phyloP scores from a whole-genome alignment of 2,797 vertebrate genomes.

The Varecia variegata region DNA sequence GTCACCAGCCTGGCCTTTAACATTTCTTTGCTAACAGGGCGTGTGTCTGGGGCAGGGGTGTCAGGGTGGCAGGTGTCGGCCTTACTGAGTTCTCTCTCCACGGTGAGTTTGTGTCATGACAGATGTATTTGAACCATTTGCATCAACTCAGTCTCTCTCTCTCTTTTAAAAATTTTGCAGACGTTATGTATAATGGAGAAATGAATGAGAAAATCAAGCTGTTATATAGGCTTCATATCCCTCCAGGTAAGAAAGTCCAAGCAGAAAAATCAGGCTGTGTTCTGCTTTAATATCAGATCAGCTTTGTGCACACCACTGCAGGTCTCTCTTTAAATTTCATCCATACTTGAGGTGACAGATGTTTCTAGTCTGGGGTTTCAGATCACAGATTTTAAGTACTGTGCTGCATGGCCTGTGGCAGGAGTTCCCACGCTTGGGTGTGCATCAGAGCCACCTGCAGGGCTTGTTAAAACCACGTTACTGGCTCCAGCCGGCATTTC shows the following conservation, averaged over 20 bases:
- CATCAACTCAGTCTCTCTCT: background rate
- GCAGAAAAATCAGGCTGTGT: background rate
- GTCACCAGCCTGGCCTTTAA: background rate
- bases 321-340: background rate
- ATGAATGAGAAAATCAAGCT: conserved; percentile 95
- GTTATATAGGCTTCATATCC: conserved; percentile 94
- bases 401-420: background rate
- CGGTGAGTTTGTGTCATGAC: background rate
- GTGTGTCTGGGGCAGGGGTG: background rate
- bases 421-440: background rate
- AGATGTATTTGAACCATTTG: background rate
- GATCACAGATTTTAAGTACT: background rate
- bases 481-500: background rate
- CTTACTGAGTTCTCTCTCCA: rapidly evolving
- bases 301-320: background rate
- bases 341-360: background rate
- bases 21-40: rapidly evolving
- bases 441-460: background rate
- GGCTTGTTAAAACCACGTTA: background rate
- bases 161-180: conserved; percentile 78
- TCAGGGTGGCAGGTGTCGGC: background rate
- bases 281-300: background rate
- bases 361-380: background rate
- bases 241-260: conserved; percentile 88
- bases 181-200: conserved; percentile 94